Evolutionary conservation across 2,888 invertebrate species (phyloP).

Genomic region (Melolontha melolontha): DNA sequence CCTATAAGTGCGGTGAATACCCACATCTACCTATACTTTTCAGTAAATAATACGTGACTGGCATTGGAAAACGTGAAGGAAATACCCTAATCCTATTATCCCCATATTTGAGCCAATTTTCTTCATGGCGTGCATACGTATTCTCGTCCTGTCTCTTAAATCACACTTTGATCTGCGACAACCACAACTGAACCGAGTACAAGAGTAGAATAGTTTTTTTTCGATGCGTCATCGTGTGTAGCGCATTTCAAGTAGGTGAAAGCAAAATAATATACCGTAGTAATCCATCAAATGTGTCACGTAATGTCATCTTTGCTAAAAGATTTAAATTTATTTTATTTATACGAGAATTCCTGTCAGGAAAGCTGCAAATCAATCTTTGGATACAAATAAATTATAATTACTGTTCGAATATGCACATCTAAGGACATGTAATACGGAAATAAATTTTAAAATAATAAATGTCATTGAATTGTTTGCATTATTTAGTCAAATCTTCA

Average conservation of each 20-base stretch:
- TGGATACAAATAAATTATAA: too few species aligned
- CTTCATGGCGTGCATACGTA: conserved; percentile 36
- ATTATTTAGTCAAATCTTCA: too few species aligned
- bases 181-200: conserved; percentile 20
- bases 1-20: conserved; percentile 8
- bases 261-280: too few species aligned
- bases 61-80: conserved; percentile 23
- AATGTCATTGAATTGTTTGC: too few species aligned
- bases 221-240: not conserved
- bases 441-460: too few species aligned
- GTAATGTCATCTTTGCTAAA: too few species aligned
- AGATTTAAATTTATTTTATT: too few species aligned
- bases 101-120: conserved; percentile 38
- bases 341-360: too few species aligned
- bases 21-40: conserved; percentile 22
- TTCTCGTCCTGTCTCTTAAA: conserved; percentile 25
- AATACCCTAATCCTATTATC: conserved; percentile 38
- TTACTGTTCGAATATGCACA: too few species aligned
- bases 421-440: too few species aligned
- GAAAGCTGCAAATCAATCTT: too few species aligned
- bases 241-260: conserved; percentile 4
- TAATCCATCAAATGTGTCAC: too few species aligned
- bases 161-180: conserved; percentile 34
- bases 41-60: conserved; percentile 41
- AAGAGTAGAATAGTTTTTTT: conserved; percentile 7